Base-by-base conservation (phyloP, 1,140 invertebrate species). In the Drosophila azteca region DNA sequence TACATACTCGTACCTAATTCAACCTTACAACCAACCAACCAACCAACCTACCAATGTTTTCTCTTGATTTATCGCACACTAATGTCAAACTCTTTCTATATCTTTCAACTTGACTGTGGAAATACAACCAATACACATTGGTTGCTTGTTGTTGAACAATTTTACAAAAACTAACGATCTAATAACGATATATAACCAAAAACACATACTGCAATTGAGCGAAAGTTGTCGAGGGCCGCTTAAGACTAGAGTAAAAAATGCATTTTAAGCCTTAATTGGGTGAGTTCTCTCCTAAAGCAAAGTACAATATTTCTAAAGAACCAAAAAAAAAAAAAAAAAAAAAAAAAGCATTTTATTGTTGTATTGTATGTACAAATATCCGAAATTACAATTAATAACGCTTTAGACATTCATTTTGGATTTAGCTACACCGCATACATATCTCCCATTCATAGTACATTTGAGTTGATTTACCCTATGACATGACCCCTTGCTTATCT, bases 71-170 rank as follows among this genome's bases (percentile, higher is more conserved):
- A 75, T 58, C 68, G 71, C 83, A 88, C 83, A 88, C 83, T 88
- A 88, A 88, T 88, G 83, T 70, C 76, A 84, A 88, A 89, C 83
- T 88, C 84, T 88, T 88, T 88, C 80, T 88, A 72, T 88, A 73
- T 88, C 84, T 88, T 89, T 89, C 79, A 82, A 82, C 83, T 85
- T 79, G 76, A 79, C 82, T 77, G 74, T 83, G 82, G 70, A 79
- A 58, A 76, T 69, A 75, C 51, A 29, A 75, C 73, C 57, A 68
- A 79, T 62, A 67, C 69, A 58, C 51, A 64, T 77, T 78, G 77
- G 70, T 39, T 85, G 66, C 75, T 62, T 69, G 63, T 69, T 39
- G 35, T 39, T 39, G 35, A 57, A 66, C 64, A 31, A 54, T 58
- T 69, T 87, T 81, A 62, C 62, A 52, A 68, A 64, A 73, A 77